Percentiles rank a stretch among this genome's conserved stretches.
Evolutionary conservation across 2,797 vertebrate species (phyloP).

Genomic region (Platyrinchus mystaceus): DNA sequence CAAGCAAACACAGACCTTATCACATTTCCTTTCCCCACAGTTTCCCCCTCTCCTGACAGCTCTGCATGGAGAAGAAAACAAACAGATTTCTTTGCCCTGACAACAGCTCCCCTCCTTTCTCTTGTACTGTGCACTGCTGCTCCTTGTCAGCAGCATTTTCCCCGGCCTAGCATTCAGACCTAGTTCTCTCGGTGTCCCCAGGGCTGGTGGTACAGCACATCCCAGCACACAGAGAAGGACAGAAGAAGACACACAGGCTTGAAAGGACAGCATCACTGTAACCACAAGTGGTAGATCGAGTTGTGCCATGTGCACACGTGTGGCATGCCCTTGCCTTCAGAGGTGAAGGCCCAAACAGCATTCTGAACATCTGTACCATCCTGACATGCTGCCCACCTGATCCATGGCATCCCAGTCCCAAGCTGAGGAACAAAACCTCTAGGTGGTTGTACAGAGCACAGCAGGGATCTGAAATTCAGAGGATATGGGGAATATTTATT

Average conservation of each 20-base stretch:
- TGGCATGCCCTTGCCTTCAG: neutral
- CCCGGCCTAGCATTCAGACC: neutral
- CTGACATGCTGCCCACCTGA: neutral
- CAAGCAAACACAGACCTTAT: neutral
- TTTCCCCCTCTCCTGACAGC: neutral
- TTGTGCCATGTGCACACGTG: rapidly evolving
- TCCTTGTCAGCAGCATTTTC: neutral
- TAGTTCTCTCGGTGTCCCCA: neutral
- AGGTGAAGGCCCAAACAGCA: neutral
- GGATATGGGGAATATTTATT: neutral
- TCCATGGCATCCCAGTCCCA: neutral
- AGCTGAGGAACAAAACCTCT: neutral
- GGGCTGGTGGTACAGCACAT: neutral
- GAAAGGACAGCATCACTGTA: neutral
- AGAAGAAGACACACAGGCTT: neutral
- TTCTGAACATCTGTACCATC: neutral
- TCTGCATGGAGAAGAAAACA: neutral
- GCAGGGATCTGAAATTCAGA: neutral
- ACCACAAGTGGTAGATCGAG: neutral
- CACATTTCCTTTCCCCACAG: neutral
- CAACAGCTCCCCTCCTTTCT: neutral
- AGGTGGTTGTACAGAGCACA: neutral
- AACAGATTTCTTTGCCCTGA: neutral
- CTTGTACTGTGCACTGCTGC: rapidly evolving
- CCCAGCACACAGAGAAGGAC: neutral